Percentiles rank a stretch among this genome's conserved stretches.
Evolutionary conservation across 2,113 vertebrate genomes (phyloP).

Genomic region (Elgaria multicarinata): DNA sequence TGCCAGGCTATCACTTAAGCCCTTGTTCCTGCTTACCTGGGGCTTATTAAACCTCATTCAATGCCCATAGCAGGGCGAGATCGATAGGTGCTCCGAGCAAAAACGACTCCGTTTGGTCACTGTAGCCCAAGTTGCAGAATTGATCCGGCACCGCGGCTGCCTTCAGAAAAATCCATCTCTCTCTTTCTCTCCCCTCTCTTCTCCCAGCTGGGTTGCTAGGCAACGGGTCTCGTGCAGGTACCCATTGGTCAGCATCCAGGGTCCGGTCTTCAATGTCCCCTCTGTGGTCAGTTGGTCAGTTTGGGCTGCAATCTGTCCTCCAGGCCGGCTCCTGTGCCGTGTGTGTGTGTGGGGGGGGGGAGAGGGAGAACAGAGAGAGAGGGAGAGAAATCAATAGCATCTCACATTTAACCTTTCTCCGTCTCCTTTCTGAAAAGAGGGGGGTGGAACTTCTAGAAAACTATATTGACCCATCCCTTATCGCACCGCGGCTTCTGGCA

Average conservation of each 20-base stretch:
- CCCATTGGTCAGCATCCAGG: conserved; percentile 71
- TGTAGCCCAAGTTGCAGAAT: conserved; percentile 81
- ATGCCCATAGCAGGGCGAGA: conserved; percentile 78
- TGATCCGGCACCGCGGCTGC: conserved; percentile 80
- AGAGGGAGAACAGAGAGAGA: conserved; percentile 35
- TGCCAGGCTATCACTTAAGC: conserved; percentile 75
- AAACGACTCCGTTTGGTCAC: conserved; percentile 75
- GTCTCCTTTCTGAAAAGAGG: conserved; percentile 23
- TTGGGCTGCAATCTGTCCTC: conserved; percentile 69
- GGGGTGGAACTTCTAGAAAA: conserved; percentile 66
- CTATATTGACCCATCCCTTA: conserved; percentile 82
- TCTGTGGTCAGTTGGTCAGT: conserved; percentile 82
- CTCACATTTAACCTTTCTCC: conserved; percentile 76
- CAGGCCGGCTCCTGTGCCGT: conserved; percentile 73
- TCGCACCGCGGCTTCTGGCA: conserved; percentile 60
- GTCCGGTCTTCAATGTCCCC: conserved; percentile 55
- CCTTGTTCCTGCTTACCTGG: conserved; percentile 77
- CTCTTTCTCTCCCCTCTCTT: conserved; percentile 57
- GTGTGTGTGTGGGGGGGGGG: conserved; percentile 49
- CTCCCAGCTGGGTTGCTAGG: conserved; percentile 76
- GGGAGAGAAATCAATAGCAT: conserved; percentile 69
- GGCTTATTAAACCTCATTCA: conserved; percentile 80
- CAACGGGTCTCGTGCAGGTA: conserved; percentile 74
- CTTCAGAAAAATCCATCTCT: conserved; percentile 79
- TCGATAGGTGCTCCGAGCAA: conserved; percentile 83